Evolutionary conservation across 2,888 invertebrate species (phyloP).

Genomic region (Caenorhabditis angaria): DNA sequence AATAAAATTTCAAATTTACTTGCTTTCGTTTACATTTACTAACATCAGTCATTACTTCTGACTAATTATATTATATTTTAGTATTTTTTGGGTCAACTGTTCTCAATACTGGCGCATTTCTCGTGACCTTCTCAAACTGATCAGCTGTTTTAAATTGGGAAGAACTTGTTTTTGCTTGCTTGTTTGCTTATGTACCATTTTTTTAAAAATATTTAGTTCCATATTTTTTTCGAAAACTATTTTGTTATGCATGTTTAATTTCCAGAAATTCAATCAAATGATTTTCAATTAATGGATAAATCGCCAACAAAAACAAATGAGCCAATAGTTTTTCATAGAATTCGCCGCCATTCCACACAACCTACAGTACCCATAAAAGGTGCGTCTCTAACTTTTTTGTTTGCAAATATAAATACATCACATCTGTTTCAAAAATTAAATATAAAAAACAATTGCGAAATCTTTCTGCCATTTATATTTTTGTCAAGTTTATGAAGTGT

Average conservation of each 20-base stretch:
- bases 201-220: background rate
- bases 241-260: background rate
- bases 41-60: no score
- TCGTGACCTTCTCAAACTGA: background rate
- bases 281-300: constrained; percentile 10
- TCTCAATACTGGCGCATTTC: background rate
- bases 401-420: background rate
- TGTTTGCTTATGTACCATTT: no score
- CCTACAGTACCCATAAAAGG: constrained; percentile 3
- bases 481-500: background rate
- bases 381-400: background rate
- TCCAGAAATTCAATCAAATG: constrained; percentile 1
- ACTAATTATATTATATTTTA: no score
- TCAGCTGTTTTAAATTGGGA: background rate
- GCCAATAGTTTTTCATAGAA: constrained; percentile 8
- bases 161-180: background rate
- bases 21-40: no score
- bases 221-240: background rate
- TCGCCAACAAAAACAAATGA: background rate
- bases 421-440: no score
- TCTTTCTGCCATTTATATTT: no score
- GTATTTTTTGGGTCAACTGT: background rate
- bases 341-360: background rate
- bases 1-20: background rate
- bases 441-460: background rate